Conservation (phyloP, 2,888 invertebrate species). For the Abscondita cerata region DNA sequence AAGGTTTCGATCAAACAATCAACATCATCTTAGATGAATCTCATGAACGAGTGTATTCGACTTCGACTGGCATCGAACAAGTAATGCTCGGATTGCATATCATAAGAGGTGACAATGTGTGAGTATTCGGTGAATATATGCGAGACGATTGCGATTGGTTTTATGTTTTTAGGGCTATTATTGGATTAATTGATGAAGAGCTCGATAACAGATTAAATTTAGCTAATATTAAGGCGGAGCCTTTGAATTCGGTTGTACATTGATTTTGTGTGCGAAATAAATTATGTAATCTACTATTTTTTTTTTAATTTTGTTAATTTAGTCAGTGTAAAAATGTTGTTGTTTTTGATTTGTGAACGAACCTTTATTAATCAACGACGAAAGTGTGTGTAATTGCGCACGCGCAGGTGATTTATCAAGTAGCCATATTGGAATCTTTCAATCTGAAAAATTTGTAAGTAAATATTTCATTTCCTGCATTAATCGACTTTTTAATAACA, state of each 20-base stretch:
- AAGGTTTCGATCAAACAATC: constrained; percentile 99
- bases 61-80: constrained; percentile 89
- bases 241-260: constrained; percentile 81
- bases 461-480: constrained; percentile 51
- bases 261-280: constrained; percentile 53
- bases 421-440: constrained; percentile 61
- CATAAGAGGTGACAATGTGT: constrained; percentile 97
- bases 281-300: not conserved
- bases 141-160: too few relatives aligned
- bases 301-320: too few relatives aligned
- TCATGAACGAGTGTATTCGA: constrained; percentile 97
- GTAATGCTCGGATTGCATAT: constrained; percentile 97
- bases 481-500: constrained; percentile 25
- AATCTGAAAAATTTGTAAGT: constrained; percentile 60
- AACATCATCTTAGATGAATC: constrained; percentile 98
- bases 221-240: constrained; percentile 82
- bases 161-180: constrained; percentile 70
- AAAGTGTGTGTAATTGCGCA: constrained; percentile 35
- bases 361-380: not conserved
- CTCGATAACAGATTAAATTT: constrained; percentile 83
- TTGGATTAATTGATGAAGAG: constrained; percentile 84
- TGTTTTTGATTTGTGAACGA: not conserved
- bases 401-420: constrained; percentile 52
- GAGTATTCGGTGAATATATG: constrained; percentile 61
- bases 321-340: not conserved